Evolutionary conservation across 2,113 vertebrate genomes (phyloP).

Genomic region (Poecile atricapillus): DNA sequence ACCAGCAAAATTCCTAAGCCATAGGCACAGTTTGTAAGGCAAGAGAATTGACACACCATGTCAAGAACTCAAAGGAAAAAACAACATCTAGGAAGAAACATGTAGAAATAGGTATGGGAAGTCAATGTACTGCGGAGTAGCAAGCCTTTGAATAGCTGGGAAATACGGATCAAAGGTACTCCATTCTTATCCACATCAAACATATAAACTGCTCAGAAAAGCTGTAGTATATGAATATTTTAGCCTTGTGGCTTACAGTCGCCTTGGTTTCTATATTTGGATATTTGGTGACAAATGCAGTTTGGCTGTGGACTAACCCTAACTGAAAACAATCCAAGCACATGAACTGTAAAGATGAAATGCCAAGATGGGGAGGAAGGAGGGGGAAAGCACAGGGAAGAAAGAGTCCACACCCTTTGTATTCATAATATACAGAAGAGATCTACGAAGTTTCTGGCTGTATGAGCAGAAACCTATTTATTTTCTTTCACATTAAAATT

Average conservation of each 20-base stretch:
- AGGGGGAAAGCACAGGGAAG: neutral
- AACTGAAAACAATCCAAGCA: conserved; percentile 31
- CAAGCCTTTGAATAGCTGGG: neutral
- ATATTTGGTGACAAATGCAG: conserved; percentile 20
- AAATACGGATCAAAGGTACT: neutral
- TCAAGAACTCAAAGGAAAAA: neutral
- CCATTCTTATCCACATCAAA: neutral
- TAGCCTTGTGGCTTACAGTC: neutral
- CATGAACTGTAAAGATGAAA: neutral
- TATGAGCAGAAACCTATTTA: neutral
- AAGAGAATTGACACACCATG: neutral
- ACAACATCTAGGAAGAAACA: neutral
- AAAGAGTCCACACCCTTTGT: neutral
- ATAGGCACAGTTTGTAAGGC: neutral
- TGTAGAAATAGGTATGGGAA: neutral
- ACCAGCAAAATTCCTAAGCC: neutral
- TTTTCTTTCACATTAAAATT: neutral
- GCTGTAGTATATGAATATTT: neutral
- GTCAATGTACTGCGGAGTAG: neutral
- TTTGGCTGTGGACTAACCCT: conserved; percentile 19
- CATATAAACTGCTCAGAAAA: neutral
- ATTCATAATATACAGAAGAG: neutral
- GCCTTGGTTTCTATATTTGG: conserved; percentile 32
- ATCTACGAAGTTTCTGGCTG: neutral
- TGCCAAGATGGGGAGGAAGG: neutral